Evolutionary conservation across 2,888 invertebrate species (phyloP), one percentile per base, ranked within the genome.

Genomic region (Onthophagus sagittarius): DNA sequence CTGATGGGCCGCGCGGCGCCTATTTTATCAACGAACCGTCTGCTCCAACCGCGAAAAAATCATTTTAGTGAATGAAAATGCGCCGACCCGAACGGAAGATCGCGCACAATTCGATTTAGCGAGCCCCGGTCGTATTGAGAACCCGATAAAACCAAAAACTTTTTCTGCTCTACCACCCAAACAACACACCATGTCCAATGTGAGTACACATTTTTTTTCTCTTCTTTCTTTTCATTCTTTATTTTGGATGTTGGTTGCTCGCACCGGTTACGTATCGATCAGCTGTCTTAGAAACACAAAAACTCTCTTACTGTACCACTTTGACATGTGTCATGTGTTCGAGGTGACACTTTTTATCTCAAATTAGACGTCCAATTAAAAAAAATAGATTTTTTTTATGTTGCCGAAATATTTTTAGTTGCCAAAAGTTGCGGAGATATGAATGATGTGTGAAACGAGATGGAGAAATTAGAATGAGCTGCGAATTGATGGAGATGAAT

Each of bases 51-150:
- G 67, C 39, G 67, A 9, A 31, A 67, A 67, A 31, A 32, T 32
- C 67, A 67, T 67, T 67, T 67, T 67, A 67, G 67, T 67, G 67
- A 67, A 67, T 67, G 67, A 67, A 67, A 67, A 67, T 67, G 67
- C 67, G 31, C 23, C 67, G 67, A 32, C 32, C 67, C 11, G 67
- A 23, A 53, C 39, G 39, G 39, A 7, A 53, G 39, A 53, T 53
- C 39, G 39, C 39, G 39, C 39, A 53, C 39, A 53, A 11, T 53
- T 53, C 39, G 39, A 53, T 53, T 53, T 53, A 53, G 39, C 39
- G 39, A 53, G 39, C 39, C 9, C 39, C 5, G 23, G 23, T 23
- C 23, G 23, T 23, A 23, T 23, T 23, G 23, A 23, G 23, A 23
- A 23, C 23, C 23, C 23, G 23, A 23, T 23, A 23, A 23, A 23